phyloP scores from a whole-genome alignment of 1,140 invertebrate species.

The Aphidius ervi region DNA sequence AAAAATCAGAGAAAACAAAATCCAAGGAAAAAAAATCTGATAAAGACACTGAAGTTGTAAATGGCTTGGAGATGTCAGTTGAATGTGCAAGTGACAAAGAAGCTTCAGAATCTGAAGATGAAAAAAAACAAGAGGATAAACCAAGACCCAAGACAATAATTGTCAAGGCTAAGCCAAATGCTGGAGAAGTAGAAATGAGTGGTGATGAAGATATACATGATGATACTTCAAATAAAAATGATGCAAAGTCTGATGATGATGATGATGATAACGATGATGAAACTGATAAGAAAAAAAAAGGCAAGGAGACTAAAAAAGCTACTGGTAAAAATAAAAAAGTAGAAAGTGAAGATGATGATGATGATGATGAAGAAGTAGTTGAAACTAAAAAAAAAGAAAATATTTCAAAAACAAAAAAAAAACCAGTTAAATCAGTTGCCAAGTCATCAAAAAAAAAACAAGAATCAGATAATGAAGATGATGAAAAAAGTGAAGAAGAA shows the following conservation, averaged over 20 bases:
- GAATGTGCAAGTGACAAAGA: conserved; percentile 50
- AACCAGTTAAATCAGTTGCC: conserved; percentile 1
- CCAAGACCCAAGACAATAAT: conserved; percentile 44
- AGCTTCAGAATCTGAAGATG: conserved; percentile 37
- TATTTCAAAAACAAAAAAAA: conserved; percentile 9
- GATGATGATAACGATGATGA: conserved; percentile 12
- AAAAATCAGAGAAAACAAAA: neutral
- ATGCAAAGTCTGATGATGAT: conserved; percentile 18
- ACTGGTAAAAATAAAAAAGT: conserved; percentile 33
- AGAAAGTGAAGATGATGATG: conserved; percentile 41
- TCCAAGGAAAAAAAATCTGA: conserved; percentile 12
- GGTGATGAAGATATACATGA: conserved; percentile 36
- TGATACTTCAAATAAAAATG: conserved; percentile 11
- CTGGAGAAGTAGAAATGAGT: conserved; percentile 45
- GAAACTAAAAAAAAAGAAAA: conserved; percentile 14
- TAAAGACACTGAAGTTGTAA: conserved; percentile 37
- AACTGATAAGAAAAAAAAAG: conserved; percentile 12
- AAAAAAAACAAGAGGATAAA: conserved; percentile 31
- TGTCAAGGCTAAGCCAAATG: conserved; percentile 42
- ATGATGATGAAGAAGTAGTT: conserved; percentile 35
- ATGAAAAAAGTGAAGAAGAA: neutral
- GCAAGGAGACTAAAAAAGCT: conserved; percentile 18
- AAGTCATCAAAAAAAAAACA: neutral
- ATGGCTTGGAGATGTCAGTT: conserved; percentile 45
- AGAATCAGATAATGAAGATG: neutral